Evolutionary conservation across 2,797 vertebrate species (phyloP).

Genomic region (Tokudaia muenninki): DNA sequence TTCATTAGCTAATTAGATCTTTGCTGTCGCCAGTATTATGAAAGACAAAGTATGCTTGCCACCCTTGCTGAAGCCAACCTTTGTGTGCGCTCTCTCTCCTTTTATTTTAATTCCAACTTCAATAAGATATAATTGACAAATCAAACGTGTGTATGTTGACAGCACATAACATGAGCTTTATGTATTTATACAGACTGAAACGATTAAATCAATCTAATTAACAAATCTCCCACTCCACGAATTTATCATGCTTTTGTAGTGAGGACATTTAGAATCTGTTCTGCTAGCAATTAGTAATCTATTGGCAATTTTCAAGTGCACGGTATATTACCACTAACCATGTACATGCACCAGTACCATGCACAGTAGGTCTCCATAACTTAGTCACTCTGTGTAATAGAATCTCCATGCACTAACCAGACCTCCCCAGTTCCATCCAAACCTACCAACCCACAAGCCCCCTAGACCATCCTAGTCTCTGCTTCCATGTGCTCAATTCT

Average conservation of each 20-base stretch:
- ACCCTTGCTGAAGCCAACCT: background rate
- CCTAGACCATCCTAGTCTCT: background rate
- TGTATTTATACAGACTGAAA: background rate
- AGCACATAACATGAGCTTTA: background rate
- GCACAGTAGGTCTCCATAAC: background rate
- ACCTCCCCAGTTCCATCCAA: background rate
- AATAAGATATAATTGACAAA: conserved; percentile 6
- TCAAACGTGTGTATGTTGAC: background rate
- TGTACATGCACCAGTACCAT: background rate
- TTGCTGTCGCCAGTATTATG: conserved; percentile 42
- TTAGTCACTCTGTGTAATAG: background rate
- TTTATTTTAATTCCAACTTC: background rate
- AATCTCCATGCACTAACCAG: background rate
- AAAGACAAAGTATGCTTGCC: conserved; percentile 44
- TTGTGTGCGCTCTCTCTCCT: background rate
- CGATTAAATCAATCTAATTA: conserved; percentile 41
- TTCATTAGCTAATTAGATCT: conserved; percentile 81
- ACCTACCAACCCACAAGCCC: no score
- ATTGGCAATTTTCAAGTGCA: background rate
- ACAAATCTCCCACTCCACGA: background rate
- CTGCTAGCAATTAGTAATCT: background rate
- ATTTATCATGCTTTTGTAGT: background rate
- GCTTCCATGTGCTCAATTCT: background rate
- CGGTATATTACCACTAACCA: background rate
- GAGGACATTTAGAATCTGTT: background rate